A percentile compares a stretch with the other conserved stretches of the same genome.
Conservation (phyloP, 2,113 vertebrate species). For the Cathartes aura region DNA sequence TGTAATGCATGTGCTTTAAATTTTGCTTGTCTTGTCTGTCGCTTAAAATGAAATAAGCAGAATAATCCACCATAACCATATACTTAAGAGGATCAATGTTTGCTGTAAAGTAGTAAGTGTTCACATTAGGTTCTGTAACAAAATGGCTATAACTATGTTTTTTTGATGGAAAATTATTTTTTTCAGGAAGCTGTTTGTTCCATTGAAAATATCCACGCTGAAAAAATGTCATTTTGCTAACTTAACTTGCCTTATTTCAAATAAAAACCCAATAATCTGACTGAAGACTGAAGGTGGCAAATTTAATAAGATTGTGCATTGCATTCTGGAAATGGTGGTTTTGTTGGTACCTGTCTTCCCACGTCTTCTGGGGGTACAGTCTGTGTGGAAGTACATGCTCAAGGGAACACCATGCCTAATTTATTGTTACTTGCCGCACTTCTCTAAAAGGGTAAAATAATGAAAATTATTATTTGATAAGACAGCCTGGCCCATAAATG, state of each 20-base stretch:
- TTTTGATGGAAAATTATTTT: not conserved
- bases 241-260: not conserved
- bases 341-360: not conserved
- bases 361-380: fast-evolving
- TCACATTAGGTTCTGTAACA: not conserved
- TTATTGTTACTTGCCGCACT: not conserved
- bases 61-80: not conserved
- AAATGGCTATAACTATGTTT: fast-evolving
- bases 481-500: not conserved
- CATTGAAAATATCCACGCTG: not conserved
- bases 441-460: not conserved
- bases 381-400: not conserved
- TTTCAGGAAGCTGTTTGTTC: not conserved
- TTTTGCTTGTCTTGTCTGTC: not conserved
- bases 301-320: not conserved
- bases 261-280: not conserved
- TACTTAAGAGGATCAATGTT: not conserved
- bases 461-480: not conserved
- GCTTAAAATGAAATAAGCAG: not conserved
- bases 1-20: not conserved
- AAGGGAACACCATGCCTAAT: not conserved
- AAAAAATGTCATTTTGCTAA: not conserved
- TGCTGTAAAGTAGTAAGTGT: not conserved
- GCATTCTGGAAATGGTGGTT: not conserved
- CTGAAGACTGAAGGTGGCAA: not conserved